A percentile compares a stretch with the other conserved stretches of the same genome.
Evolutionary conservation across 1,140 invertebrate genomes (phyloP).

Genomic region (Nephila pilipes): DNA sequence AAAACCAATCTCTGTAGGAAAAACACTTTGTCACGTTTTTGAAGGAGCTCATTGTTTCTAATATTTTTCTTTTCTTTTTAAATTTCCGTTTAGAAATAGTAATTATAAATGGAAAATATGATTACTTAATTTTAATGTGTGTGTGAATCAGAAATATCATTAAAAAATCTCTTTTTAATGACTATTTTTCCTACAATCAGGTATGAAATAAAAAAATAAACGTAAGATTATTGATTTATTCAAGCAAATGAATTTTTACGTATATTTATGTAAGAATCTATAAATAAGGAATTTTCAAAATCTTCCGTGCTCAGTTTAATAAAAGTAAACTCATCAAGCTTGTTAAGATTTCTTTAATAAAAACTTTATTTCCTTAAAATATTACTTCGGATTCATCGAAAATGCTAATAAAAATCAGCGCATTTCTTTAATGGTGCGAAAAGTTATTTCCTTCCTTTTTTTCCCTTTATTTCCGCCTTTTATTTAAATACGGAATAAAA

Average conservation of each 20-base stretch:
- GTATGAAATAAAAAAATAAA: too few relatives aligned
- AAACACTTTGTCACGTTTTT: too few relatives aligned
- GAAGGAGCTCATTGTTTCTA: too few relatives aligned
- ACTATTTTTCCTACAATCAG: too few relatives aligned
- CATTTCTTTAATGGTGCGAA: background rate
- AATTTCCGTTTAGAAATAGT: too few relatives aligned
- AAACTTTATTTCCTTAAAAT: background rate
- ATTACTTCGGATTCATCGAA: background rate
- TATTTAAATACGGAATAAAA: background rate
- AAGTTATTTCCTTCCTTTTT: conserved; percentile 8
- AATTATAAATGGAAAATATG: too few relatives aligned
- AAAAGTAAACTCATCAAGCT: background rate
- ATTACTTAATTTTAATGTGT: too few relatives aligned
- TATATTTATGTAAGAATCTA: background rate
- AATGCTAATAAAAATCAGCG: background rate
- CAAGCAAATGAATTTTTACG: background rate
- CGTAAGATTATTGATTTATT: background rate
- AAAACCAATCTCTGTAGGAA: too few relatives aligned
- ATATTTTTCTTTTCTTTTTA: too few relatives aligned
- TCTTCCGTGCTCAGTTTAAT: background rate
- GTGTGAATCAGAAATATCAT: too few relatives aligned
- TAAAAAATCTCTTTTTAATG: too few relatives aligned
- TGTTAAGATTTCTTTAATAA: background rate
- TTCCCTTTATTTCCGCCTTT: background rate
- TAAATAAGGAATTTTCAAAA: background rate